Evolutionary conservation across 2,888 invertebrate species (phyloP).

Genomic region (Rhingia rostrata): DNA sequence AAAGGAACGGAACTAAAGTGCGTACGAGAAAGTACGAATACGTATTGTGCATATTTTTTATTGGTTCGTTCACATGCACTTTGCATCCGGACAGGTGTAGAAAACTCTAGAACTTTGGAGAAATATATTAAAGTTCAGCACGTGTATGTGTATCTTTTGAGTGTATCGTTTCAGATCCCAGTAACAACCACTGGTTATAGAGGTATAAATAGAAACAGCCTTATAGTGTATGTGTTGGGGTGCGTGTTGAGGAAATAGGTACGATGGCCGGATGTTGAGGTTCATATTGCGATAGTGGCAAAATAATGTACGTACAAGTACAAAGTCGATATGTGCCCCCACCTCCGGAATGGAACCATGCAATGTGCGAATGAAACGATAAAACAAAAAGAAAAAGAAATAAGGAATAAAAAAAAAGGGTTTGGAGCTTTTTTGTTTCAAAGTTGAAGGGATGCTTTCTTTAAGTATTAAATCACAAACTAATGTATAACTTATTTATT

Average conservation of each 20-base stretch:
- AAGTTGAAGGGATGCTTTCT: too few relatives aligned
- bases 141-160: conserved; percentile 1
- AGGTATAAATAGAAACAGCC: conserved; percentile 30
- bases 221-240: conserved; percentile 17
- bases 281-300: conserved; percentile 11
- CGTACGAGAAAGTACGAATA: conserved; percentile 32
- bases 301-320: background rate
- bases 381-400: conserved; percentile 5
- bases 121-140: conserved; percentile 18
- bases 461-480: too few relatives aligned
- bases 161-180: conserved; percentile 18
- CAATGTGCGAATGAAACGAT: conserved; percentile 19
- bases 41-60: conserved; percentile 5
- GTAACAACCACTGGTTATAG: conserved; percentile 10
- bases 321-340: background rate
- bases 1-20: conserved; percentile 28
- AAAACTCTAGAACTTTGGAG: conserved; percentile 26
- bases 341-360: background rate
- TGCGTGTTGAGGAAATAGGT: conserved; percentile 24
- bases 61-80: conserved; percentile 33
- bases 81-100: conserved; percentile 32
- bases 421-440: background rate
- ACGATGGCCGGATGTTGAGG: conserved; percentile 16
- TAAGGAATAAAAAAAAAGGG: background rate
- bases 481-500: too few relatives aligned